phyloP scores from a whole-genome alignment of 2,888 invertebrate genomes.

The Eristalis pertinax region DNA sequence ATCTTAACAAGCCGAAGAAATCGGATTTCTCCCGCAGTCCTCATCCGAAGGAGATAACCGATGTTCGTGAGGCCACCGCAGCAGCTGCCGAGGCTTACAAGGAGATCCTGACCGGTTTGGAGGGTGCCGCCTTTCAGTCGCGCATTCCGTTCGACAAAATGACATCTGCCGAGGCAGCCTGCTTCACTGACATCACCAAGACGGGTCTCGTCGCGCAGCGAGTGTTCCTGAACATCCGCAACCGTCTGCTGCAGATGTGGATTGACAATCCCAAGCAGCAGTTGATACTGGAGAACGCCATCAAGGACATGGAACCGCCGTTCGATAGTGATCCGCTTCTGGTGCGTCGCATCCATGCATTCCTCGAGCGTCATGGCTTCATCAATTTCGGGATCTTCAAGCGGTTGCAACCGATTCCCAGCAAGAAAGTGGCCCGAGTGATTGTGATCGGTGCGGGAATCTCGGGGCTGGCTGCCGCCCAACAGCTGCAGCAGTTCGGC shows the following conservation, averaged over 20 bases:
- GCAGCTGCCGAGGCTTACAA: slow-evolving; percentile 78
- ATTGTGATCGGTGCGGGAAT: slow-evolving; percentile 87
- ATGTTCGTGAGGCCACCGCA: slow-evolving; percentile 74
- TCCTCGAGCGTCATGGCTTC: slow-evolving; percentile 96
- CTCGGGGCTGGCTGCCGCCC: slow-evolving; percentile 96
- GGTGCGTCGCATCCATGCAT: slow-evolving; percentile 92
- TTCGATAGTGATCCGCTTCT: slow-evolving; percentile 95
- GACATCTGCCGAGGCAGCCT: slow-evolving; percentile 95
- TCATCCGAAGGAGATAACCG: slow-evolving; percentile 73
- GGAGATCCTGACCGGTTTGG: slow-evolving; percentile 83
- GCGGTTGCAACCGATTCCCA: slow-evolving; percentile 87
- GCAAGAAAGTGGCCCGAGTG: slow-evolving; percentile 86
- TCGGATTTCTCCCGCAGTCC: slow-evolving; percentile 73
- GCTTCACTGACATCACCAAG: slow-evolving; percentile 95
- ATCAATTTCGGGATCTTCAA: slow-evolving; percentile 99
- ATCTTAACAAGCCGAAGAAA: slow-evolving; percentile 70
- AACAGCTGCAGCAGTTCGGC: slow-evolving; percentile 97
- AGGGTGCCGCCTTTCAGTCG: slow-evolving; percentile 97
- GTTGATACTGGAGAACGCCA: slow-evolving; percentile 89
- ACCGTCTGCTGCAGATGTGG: slow-evolving; percentile 96
- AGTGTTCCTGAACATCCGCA: slow-evolving; percentile 95
- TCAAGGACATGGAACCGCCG: slow-evolving; percentile 92
- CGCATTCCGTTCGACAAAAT: slow-evolving; percentile 96
- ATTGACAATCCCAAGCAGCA: slow-evolving; percentile 97
- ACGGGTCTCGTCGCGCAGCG: slow-evolving; percentile 91